Evolutionary conservation across 2,797 vertebrate genomes (phyloP), one percentile per base, ranked within the genome.

Genomic region (Pogonophryne albipinna): DNA sequence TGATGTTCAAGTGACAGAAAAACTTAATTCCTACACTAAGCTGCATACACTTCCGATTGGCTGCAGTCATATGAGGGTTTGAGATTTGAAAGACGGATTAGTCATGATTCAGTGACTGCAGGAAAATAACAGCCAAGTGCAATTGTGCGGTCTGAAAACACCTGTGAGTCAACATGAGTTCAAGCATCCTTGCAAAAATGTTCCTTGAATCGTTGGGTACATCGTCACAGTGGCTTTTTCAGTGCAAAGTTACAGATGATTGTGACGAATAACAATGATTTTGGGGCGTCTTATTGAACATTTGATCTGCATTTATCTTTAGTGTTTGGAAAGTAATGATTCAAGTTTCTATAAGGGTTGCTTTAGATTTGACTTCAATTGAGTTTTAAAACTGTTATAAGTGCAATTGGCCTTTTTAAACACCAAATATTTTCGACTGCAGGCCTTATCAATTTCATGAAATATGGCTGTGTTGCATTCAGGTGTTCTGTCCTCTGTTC

Each of bases 161-260:
- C 76, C 55, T 77, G 44, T 50, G 55, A 84, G 59, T 86, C 86
- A 82, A 71, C 12, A n/a, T 20, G 60, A 78, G 74, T 79, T 91
- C 66, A 84, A 89, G 77, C 42, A 68, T 57, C 44, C 58, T 63
- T 62, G 20, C 27, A 31, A 84, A 76, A 79, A 57, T 50, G 68
- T 66, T 78, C 31, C n/a, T 15, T 42, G 11, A 69, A 74, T 71
- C 68, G 50, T 63, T 59, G 50, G 19, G 23, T 57, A 63, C 63
- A 44, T 65, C 15, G 68, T 57, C 6, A 41, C 44, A 14, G 1
- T 23, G 13, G 16, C 14, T 46, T 50, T 56, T 67, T 59, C n/a
- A 12, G n/a, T 57, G 49, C 46, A 23, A 60, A 42, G 38, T 38
- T 45, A 69, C 15, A 74, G 17, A 17, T 16, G 66, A 62, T 38